Evolutionary conservation across 2,113 vertebrate genomes (phyloP).

Genomic region (Malurus cyaneus): DNA sequence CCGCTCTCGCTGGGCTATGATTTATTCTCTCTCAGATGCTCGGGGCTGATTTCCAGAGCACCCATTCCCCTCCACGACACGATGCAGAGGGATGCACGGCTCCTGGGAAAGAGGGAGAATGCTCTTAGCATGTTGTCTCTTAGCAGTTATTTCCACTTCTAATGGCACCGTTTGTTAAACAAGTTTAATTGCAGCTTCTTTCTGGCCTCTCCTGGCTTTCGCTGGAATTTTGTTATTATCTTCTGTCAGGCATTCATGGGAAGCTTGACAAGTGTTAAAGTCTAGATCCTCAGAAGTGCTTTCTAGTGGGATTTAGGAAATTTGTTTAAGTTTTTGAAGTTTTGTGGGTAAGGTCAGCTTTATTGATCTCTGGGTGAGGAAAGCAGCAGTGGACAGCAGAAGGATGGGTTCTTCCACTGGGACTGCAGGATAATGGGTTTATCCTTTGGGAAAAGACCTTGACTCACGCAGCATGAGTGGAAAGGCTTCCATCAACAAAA

Average conservation of each 20-base stretch:
- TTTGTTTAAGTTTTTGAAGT: neutral
- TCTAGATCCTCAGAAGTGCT: neutral
- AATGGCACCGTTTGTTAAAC: neutral
- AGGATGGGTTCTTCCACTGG: neutral
- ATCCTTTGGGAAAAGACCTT: neutral
- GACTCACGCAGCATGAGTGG: neutral
- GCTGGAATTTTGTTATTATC: neutral
- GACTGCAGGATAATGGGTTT: neutral
- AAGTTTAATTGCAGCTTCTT: neutral
- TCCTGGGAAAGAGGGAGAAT: neutral
- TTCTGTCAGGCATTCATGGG: neutral
- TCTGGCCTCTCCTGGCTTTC: neutral
- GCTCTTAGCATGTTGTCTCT: neutral
- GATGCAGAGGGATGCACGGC: neutral
- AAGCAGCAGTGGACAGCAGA: neutral
- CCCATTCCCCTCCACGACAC: neutral
- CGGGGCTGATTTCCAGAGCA: constrained; percentile 4
- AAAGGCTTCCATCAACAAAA: neutral
- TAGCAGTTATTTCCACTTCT: neutral
- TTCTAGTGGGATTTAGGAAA: neutral
- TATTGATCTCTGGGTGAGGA: neutral
- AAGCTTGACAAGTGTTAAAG: neutral
- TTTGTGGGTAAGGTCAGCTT: neutral
- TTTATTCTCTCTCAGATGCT: constrained; percentile 29
- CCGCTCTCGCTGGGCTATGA: neutral